These are phyloP conservation scores for Babyrousa celebensis DNA, from an alignment of 2,797 vertebrate genomes.

Conservation along the genomic window DNA sequence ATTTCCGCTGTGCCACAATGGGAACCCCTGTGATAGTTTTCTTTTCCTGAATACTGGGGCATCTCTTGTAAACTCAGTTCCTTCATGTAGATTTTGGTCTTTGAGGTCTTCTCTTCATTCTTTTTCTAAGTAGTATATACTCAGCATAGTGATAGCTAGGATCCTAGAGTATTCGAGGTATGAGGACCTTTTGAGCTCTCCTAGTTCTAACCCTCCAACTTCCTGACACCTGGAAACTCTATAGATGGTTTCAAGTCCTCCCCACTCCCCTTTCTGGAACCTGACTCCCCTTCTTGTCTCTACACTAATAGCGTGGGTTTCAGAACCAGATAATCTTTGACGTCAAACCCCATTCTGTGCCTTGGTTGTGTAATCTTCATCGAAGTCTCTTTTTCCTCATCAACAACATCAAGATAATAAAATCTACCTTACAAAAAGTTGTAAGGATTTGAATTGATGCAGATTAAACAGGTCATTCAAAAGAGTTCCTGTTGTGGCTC, in stretches of 20 bases:
- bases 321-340: constrained; percentile 26
- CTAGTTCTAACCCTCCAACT: background rate
- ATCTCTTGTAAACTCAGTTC: background rate
- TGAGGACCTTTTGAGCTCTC: background rate
- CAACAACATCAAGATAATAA: constrained; percentile 60
- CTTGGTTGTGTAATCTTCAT: accelerated
- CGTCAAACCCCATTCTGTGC: background rate
- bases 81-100: constrained; percentile 29
- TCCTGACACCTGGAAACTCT: background rate
- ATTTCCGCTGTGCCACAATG: no score
- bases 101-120: constrained; percentile 27
- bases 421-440: background rate
- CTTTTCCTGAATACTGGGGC: background rate
- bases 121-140: constrained; percentile 37
- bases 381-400: constrained; percentile 52
- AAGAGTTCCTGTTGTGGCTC: background rate
- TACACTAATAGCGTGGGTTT: background rate
- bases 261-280: background rate
- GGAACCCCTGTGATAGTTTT: background rate
- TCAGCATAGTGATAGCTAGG: background rate
- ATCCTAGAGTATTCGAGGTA: background rate
- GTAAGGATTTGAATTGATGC: constrained; percentile 23
- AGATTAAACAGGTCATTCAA: constrained; percentile 10
- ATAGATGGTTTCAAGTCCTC: background rate
- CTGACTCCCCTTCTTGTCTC: background rate